Base-by-base conservation (phyloP, 2,888 invertebrate genomes). In the Fissipunctia ypsillon region DNA sequence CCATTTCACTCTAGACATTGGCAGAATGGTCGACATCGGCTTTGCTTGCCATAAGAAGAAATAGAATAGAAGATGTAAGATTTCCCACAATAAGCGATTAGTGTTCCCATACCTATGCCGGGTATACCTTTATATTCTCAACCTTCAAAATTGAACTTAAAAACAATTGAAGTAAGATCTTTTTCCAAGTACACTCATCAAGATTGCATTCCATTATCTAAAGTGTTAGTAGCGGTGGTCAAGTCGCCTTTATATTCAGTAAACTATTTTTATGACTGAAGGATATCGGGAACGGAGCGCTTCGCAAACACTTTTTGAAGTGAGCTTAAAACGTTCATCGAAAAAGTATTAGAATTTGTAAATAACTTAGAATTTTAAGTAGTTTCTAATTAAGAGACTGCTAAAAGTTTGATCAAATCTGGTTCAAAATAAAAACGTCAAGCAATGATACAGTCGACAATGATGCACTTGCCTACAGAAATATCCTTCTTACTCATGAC, bases 191-290 rank as follows among this genome's bases (percentile, higher is more conserved):
- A 31, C 25, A 65, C 52, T 68, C 60, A 50, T 75, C 70, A 66
- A 75, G 70, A 80, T 69, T 64, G 63, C 67, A 73, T 77, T 77
- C 69, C 64, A 81, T 70, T 81, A 81, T 72, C 69, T 74, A 65
- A 77, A 76, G 69, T 43, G 65, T 59, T 69, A 25, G 31, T 54
- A 65, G 35, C 43, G 22, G 57, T 60, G 71, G 74, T 67, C 83
- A 66, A 71, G 57, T 67, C 57, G 56, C 63, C 35, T 68, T n/a
- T 45, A 56, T 65, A 54, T 14, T 69, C 67, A 57, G 61, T 68
- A 80, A 78, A 80, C 72, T 60, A 69, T 80, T 67, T n/a, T 80
- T 78, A 80, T 81, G 73, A 83, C 80, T 78, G 76, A 78, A 73
- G 83, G 76, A 78, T 84, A 84, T 78, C 66, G 71, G 28, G 52